Conservation (phyloP, 2,888 invertebrate species). For the Euphydryas editha region DNA sequence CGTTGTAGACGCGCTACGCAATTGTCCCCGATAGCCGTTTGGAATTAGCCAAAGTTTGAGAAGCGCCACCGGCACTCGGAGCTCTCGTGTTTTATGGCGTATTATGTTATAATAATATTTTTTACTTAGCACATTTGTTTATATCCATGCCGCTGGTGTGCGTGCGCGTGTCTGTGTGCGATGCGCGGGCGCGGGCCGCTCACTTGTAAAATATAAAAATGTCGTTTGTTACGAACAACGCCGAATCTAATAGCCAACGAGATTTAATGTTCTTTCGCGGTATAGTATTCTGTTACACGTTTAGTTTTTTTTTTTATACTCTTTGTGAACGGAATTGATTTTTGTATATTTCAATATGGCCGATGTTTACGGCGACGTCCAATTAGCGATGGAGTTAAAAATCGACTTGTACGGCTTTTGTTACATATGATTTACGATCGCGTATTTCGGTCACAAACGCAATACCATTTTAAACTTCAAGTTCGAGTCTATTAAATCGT, state of each 20-base stretch:
- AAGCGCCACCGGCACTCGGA: constrained; percentile 54
- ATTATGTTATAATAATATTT: constrained; percentile 82
- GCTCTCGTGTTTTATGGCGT: constrained; percentile 77
- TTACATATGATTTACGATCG: constrained; percentile 74
- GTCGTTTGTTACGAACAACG: constrained; percentile 62
- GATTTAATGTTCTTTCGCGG: constrained; percentile 50
- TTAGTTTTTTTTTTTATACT: constrained; percentile 51
- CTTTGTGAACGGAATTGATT: constrained; percentile 57
- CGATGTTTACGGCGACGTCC: constrained; percentile 59
- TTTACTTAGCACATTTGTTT: constrained; percentile 82
- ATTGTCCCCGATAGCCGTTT: constrained; percentile 36
- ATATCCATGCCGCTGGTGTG: constrained; percentile 51
- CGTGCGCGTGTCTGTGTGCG: constrained; percentile 45
- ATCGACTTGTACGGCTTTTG: constrained; percentile 64
- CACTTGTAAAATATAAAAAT: constrained; percentile 61
- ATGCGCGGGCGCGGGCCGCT: constrained; percentile 59
- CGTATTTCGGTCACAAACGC: constrained; percentile 34
- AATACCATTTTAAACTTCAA: not conserved
- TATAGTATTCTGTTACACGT: constrained; percentile 70
- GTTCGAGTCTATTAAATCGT: constrained; percentile 14
- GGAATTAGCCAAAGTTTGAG: constrained; percentile 60
- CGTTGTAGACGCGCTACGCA: constrained; percentile 48
- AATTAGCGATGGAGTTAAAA: constrained; percentile 63
- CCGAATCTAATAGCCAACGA: constrained; percentile 68
- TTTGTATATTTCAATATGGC: constrained; percentile 52